Evolutionary conservation across 1,140 invertebrate genomes (phyloP).

Genomic region (Drosophila neocordata): DNA sequence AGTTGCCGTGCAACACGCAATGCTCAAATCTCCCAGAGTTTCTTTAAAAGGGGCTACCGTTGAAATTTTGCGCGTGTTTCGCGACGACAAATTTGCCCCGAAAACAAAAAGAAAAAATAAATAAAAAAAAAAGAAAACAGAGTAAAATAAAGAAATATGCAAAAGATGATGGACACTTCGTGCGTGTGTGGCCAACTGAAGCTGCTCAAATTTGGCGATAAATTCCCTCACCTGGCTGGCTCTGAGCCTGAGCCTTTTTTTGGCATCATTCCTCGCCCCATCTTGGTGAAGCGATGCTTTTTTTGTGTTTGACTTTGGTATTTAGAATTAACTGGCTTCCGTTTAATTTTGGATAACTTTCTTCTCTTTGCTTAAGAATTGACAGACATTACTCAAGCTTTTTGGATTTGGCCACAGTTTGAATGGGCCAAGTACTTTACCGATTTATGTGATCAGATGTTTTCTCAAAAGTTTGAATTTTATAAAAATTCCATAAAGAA

Average conservation of each 20-base stretch:
- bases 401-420: no score
- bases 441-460: no score
- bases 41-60: constrained; percentile 64
- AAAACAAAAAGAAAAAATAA: constrained; percentile 15
- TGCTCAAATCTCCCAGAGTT: constrained; percentile 25
- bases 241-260: constrained; percentile 1
- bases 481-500: no score
- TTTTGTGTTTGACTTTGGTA: constrained; percentile 1
- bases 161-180: constrained; percentile 63
- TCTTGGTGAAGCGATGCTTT: not conserved
- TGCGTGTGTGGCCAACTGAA: constrained; percentile 64
- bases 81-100: constrained; percentile 59
- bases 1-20: constrained; percentile 56
- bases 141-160: constrained; percentile 4
- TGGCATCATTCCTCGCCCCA: not conserved
- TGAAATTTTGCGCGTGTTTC: constrained; percentile 54
- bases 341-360: constrained; percentile 38
- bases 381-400: no score
- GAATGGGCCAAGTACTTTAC: no score
- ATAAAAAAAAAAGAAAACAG: not conserved
- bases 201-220: constrained; percentile 49
- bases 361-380: constrained; percentile 2
- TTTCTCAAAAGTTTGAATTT: no score
- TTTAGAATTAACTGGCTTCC: constrained; percentile 61
- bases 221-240: constrained; percentile 68